These are phyloP conservation scores for Cyphomyrus discorhynchus DNA, from an alignment of 2,113 vertebrate species.

Conservation along the genomic window DNA sequence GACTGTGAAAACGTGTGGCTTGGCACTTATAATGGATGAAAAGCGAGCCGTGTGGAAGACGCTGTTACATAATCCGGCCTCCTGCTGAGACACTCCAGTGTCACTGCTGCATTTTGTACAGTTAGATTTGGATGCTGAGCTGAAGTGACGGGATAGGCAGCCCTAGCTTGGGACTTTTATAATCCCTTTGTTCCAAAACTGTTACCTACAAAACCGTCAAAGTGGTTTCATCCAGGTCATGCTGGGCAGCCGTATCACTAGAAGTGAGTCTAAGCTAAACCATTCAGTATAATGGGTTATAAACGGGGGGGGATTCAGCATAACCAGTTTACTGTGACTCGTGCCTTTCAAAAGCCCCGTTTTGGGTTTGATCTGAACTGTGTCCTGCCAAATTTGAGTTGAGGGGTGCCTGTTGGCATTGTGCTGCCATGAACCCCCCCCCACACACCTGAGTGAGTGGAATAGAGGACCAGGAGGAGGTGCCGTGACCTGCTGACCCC, in stretches of 20 bases:
- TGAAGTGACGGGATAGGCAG: neutral
- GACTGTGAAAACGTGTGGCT: neutral
- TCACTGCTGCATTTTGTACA: neutral
- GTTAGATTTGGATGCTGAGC: neutral
- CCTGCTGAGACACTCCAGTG: neutral
- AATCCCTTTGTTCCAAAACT: neutral
- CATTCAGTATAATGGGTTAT: neutral
- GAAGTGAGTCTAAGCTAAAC: neutral
- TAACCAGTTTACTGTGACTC: neutral
- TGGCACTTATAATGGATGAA: slow-evolving; percentile 7
- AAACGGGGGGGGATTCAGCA: neutral
- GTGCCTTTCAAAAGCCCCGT: neutral
- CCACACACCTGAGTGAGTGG: neutral
- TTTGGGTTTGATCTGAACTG: neutral
- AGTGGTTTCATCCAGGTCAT: neutral
- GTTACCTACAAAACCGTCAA: neutral
- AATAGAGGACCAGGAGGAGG: neutral
- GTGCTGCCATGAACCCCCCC: neutral
- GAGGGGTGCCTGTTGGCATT: neutral
- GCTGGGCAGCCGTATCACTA: neutral
- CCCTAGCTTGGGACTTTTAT: neutral
- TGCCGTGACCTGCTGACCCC: neutral
- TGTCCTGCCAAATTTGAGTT: neutral
- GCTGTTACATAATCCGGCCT: neutral
- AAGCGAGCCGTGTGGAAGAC: neutral